These are phyloP conservation scores for Telmatochromis sp. DNA, from an alignment of 2,113 vertebrate genomes.

Conservation along the genomic window DNA sequence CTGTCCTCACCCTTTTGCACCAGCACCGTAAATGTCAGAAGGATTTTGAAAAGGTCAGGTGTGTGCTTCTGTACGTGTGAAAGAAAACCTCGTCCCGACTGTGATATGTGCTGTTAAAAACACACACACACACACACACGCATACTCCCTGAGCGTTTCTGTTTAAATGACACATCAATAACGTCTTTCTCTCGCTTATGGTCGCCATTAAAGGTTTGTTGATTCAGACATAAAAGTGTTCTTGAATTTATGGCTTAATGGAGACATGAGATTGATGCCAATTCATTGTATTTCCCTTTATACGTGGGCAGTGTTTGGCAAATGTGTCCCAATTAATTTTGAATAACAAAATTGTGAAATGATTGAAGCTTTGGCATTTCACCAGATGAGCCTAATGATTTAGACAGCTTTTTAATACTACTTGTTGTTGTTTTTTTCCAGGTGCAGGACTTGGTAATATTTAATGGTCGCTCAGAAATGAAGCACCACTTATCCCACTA, in stretches of 20 bases:
- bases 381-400: slow-evolving; percentile 22
- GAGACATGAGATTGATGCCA: not conserved
- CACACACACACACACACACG: not conserved
- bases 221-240: slow-evolving; percentile 43
- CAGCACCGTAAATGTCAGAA: slow-evolving; percentile 56
- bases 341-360: not conserved
- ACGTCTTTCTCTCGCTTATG: not conserved
- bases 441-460: not conserved
- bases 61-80: slow-evolving; percentile 12
- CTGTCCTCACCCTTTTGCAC: slow-evolving; percentile 37
- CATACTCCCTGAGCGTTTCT: not conserved
- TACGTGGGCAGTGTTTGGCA: not conserved
- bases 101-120: not conserved
- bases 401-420: not conserved
- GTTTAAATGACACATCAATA: slow-evolving; percentile 41
- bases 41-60: slow-evolving; percentile 64
- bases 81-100: not conserved
- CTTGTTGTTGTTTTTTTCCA: not conserved
- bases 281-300: not conserved
- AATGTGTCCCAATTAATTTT: slow-evolving; percentile 1
- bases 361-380: slow-evolving; percentile 11
- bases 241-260: slow-evolving; percentile 36
- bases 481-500: not conserved
- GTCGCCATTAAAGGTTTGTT: slow-evolving; percentile 26
- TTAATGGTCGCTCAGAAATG: not conserved